Conservation (phyloP, 2,113 vertebrate genomes). For the Pachypanchax playfairii region DNA sequence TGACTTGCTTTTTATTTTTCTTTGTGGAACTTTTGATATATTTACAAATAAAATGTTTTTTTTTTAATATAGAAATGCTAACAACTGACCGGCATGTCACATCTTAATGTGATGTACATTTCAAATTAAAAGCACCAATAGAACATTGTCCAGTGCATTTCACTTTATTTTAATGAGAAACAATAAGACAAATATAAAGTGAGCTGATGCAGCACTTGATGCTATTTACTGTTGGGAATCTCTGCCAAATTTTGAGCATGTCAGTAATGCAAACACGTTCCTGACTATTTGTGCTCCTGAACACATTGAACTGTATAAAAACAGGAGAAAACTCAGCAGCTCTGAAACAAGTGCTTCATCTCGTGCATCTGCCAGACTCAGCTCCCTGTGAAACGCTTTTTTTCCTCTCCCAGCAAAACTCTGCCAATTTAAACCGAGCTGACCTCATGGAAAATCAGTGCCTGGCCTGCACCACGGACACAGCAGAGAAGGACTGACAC, state of each 20-base stretch:
- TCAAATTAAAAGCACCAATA: too few species aligned
- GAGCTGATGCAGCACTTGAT: neutral
- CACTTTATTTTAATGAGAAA: too few species aligned
- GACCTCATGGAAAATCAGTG: constrained; percentile 69
- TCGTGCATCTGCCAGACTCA: constrained; percentile 24
- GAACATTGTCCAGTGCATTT: too few species aligned
- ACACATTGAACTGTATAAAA: too few species aligned
- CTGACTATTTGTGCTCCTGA: constrained; percentile 22
- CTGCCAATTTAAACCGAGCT: constrained; percentile 28
- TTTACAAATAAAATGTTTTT: too few species aligned
- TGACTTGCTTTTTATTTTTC: too few species aligned
- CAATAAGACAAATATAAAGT: too few species aligned
- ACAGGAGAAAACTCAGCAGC: constrained; percentile 15
- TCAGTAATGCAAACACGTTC: constrained; percentile 33
- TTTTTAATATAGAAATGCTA: too few species aligned
- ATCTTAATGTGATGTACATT: too few species aligned
- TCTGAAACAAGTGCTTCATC: constrained; percentile 37
- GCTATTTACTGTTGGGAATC: constrained; percentile 3
- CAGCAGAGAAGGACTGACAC: constrained; percentile 30
- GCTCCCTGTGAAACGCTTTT: neutral
- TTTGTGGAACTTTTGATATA: too few species aligned
- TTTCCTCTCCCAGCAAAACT: constrained; percentile 47
- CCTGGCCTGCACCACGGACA: constrained; percentile 37
- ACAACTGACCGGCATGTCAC: too few species aligned
- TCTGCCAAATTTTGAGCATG: constrained; percentile 10